Evolutionary conservation across 2,888 invertebrate genomes (phyloP).

Genomic region (Gandaritis pyraliata): DNA sequence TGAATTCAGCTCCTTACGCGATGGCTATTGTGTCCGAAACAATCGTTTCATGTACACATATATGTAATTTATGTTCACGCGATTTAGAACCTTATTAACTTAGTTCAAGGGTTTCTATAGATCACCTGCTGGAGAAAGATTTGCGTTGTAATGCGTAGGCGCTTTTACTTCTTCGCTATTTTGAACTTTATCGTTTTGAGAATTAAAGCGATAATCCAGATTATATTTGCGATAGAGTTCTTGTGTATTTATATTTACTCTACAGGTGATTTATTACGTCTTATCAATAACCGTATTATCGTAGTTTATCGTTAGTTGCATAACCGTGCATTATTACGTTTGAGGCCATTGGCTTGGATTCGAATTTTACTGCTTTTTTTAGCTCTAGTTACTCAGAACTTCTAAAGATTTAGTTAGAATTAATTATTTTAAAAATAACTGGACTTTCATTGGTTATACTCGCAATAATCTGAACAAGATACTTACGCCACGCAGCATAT

Average conservation of each 20-base stretch:
- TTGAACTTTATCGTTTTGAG: conserved; percentile 4
- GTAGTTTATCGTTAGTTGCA: conserved; percentile 35
- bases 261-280: conserved; percentile 31
- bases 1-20: conserved; percentile 55
- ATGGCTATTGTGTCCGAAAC: conserved; percentile 56
- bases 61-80: conserved; percentile 11
- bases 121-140: conserved; percentile 1
- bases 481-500: conserved; percentile 88
- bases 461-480: conserved; percentile 4
- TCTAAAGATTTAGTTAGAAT: neutral
- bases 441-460: too few relatives aligned
- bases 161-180: neutral
- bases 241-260: conserved; percentile 13
- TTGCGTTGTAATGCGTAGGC: conserved; percentile 2
- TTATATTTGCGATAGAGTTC: neutral
- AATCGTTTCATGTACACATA: conserved; percentile 45
- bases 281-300: conserved; percentile 29
- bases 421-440: too few relatives aligned
- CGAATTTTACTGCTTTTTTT: neutral
- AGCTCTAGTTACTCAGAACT: neutral
- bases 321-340: conserved; percentile 32
- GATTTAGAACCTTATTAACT: conserved; percentile 9
- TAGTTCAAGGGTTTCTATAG: conserved; percentile 5
- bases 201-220: neutral
- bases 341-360: conserved; percentile 26